Evolutionary conservation across 2,797 vertebrate genomes (phyloP).

Genomic region (Xerus rutilus): DNA sequence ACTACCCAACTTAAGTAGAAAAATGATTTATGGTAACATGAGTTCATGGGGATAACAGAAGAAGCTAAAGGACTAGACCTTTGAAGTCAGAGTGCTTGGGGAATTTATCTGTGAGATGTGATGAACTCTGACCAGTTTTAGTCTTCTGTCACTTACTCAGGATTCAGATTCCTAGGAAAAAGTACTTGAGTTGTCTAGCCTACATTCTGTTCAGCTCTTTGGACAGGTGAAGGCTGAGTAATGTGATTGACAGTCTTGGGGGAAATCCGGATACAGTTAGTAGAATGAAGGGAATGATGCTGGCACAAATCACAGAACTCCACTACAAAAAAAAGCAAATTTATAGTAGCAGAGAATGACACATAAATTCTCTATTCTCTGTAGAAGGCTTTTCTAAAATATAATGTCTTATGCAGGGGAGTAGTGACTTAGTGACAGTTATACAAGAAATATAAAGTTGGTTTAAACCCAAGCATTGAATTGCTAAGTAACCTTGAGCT

Average conservation of each 20-base stretch:
- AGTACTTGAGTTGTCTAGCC: background rate
- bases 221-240: background rate
- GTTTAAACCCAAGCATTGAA: background rate
- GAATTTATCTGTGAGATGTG: background rate
- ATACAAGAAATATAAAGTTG: background rate
- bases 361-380: background rate
- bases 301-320: background rate
- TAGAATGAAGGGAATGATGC: background rate
- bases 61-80: background rate
- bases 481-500: background rate
- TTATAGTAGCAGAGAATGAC: slow-evolving; percentile 24
- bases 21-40: background rate
- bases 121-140: background rate
- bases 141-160: background rate
- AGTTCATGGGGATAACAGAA: background rate
- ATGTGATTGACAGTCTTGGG: slow-evolving; percentile 33
- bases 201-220: background rate
- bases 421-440: background rate
- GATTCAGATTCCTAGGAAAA: slow-evolving; percentile 42
- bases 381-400: background rate
- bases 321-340: background rate
- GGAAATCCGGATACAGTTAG: slow-evolving; percentile 13
- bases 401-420: background rate
- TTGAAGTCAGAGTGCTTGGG: background rate
- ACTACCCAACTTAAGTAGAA: background rate